phyloP scores from a whole-genome alignment of 2,113 vertebrate species.

The Bagarius yarrelli region DNA sequence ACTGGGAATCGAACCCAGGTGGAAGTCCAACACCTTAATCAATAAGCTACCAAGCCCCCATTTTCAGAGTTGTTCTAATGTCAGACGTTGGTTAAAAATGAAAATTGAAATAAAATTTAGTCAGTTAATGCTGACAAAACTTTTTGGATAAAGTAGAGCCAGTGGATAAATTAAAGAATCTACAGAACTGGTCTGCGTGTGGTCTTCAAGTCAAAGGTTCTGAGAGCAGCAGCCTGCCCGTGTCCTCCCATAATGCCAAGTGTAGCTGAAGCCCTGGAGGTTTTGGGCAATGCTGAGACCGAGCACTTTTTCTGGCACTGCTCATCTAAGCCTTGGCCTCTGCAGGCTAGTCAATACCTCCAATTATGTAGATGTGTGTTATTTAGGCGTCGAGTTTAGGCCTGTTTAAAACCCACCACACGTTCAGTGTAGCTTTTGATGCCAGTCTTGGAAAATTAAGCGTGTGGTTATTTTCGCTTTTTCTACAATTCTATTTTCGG shows the following conservation, averaged over 20 bases:
- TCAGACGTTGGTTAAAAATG: no score
- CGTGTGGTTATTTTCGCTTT: slow-evolving; percentile 15
- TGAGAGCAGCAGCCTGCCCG: slow-evolving; percentile 23
- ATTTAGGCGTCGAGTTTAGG: slow-evolving; percentile 22
- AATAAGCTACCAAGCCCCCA: no score
- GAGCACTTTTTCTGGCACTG: slow-evolving; percentile 12
- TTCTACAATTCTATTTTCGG: slow-evolving; percentile 40
- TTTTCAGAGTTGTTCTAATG: no score
- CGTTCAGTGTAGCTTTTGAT: neutral
- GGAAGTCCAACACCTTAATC: no score
- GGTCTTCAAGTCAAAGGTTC: slow-evolving; percentile 34
- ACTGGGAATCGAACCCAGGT: no score
- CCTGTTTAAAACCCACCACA: slow-evolving; percentile 33
- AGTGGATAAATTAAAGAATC: neutral
- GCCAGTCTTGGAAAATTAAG: slow-evolving; percentile 31
- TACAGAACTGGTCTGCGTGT: slow-evolving; percentile 11
- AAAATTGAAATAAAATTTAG: no score
- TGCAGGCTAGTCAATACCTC: slow-evolving; percentile 42
- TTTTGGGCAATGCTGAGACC: slow-evolving; percentile 22
- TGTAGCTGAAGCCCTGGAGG: slow-evolving; percentile 38
- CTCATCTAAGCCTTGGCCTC: slow-evolving; percentile 24
- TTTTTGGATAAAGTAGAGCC: neutral
- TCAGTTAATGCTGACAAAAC: neutral
- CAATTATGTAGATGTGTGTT: slow-evolving; percentile 44
- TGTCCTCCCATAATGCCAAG: slow-evolving; percentile 31